Conservation (phyloP, 2,113 vertebrate genomes). For the Channa argus region DNA sequence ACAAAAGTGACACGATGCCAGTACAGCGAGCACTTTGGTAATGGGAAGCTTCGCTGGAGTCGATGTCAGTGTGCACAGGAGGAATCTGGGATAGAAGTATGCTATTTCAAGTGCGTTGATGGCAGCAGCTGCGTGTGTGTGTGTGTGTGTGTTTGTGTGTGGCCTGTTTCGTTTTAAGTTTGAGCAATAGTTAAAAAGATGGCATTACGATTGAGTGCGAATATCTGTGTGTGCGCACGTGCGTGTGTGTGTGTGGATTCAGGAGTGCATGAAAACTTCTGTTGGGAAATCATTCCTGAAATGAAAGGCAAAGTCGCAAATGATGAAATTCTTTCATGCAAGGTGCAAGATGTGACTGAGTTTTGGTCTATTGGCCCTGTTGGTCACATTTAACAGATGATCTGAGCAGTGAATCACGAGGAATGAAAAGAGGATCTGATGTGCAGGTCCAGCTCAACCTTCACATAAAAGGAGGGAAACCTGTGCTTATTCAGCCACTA, state of each 20-base stretch:
- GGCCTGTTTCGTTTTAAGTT: conserved; percentile 60
- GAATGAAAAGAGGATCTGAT: conserved; percentile 60
- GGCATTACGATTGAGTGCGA: conserved; percentile 58
- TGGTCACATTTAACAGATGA: conserved; percentile 73
- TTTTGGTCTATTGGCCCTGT: conserved; percentile 62
- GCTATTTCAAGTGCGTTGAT: conserved; percentile 58
- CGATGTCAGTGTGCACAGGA: conserved; percentile 53
- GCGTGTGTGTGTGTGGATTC: conserved; percentile 27
- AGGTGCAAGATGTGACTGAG: conserved; percentile 68
- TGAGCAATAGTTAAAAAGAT: conserved; percentile 70
- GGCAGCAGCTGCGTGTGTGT: conserved; percentile 10
- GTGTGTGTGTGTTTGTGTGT: conserved; percentile 32
- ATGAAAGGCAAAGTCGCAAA: conserved; percentile 71
- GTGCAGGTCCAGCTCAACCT: conserved; percentile 32
- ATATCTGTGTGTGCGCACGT: conserved; percentile 16
- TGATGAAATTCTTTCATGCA: conserved; percentile 80
- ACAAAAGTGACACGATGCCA: conserved; percentile 54
- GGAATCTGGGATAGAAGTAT: conserved; percentile 56
- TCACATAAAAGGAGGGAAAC: conserved; percentile 24
- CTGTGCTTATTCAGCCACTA: conserved; percentile 8
- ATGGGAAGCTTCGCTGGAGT: conserved; percentile 47
- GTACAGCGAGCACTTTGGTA: conserved; percentile 62
- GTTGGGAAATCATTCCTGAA: conserved; percentile 75
- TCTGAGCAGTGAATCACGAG: conserved; percentile 61
- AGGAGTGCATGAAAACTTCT: conserved; percentile 60